Conservation (phyloP, 2,888 invertebrate species). For the Philereme transversata region DNA sequence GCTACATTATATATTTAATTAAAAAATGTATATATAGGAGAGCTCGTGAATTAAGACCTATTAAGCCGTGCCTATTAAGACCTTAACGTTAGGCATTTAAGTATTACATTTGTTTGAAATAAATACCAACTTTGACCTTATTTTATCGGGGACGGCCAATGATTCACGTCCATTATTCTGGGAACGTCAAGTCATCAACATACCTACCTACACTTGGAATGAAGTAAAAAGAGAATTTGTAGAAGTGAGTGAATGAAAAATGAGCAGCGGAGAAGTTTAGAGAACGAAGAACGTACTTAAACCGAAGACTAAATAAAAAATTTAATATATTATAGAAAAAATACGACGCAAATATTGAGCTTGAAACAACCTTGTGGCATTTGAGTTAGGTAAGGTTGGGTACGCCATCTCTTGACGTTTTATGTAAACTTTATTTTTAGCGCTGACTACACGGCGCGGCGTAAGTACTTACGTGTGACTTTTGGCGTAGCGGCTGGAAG, state of each 20-base stretch:
- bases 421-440: constrained; percentile 10
- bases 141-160: constrained; percentile 20
- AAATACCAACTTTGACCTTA: constrained; percentile 24
- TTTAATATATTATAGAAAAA: background rate
- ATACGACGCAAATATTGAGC: background rate
- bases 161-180: constrained; percentile 27
- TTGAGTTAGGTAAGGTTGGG: background rate
- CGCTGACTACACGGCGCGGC: background rate
- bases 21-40: too few relatives aligned
- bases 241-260: background rate
- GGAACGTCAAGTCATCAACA: constrained; percentile 23
- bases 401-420: constrained; percentile 20
- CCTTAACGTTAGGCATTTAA: too few relatives aligned
- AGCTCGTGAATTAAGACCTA: too few relatives aligned
- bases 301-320: background rate
- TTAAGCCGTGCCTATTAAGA: too few relatives aligned
- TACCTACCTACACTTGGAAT: background rate
- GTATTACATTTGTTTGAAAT: background rate
- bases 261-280: background rate
- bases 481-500: constrained; percentile 3
- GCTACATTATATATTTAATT: too few relatives aligned
- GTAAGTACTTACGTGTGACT: background rate
- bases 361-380: background rate
- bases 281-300: background rate
- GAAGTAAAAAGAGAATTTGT: background rate